phyloP scores from a whole-genome alignment of 1,140 invertebrate species.

The Diorhabda carinulata region DNA sequence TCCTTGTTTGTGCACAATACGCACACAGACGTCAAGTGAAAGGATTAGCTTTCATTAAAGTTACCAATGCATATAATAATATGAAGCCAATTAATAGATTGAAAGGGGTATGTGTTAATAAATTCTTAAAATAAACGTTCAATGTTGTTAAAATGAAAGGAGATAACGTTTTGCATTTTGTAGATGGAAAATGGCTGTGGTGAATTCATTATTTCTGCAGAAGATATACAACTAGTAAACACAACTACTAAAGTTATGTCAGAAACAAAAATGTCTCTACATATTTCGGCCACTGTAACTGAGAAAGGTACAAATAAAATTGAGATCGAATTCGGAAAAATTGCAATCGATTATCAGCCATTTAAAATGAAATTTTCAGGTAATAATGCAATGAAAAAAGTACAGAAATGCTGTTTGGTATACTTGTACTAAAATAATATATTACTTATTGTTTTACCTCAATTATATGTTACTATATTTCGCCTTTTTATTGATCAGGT shows the following conservation, averaged over 20 bases:
- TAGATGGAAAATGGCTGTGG: conserved; percentile 50
- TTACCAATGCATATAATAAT: conserved; percentile 35
- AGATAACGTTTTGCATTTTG: not conserved
- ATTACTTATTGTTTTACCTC: too few species aligned
- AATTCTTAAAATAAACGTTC: not conserved
- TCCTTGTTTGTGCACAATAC: conserved; percentile 63
- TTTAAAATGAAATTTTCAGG: conserved; percentile 7
- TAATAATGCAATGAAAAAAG: not conserved
- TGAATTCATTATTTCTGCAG: conserved; percentile 48
- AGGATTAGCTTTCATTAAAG: conserved; percentile 52
- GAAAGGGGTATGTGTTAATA: conserved; percentile 30
- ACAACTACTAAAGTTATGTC: conserved; percentile 18
- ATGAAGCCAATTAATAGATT: conserved; percentile 30
- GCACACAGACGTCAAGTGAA: conserved; percentile 64
- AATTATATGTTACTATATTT: too few species aligned
- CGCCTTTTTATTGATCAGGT: conserved; percentile 21
- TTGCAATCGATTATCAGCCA: conserved; percentile 37
- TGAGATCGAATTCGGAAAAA: conserved; percentile 50
- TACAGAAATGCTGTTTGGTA: too few species aligned
- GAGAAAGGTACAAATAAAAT: conserved; percentile 57
- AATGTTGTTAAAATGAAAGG: too few species aligned
- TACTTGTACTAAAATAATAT: too few species aligned
- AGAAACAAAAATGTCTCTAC: conserved; percentile 26
- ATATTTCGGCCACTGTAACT: conserved; percentile 55
- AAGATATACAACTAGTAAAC: conserved; percentile 44